Evolutionary conservation across 1,140 invertebrate genomes (phyloP), one percentile per base, ranked within the genome.

Genomic region (Ostrea denselamellosa): DNA sequence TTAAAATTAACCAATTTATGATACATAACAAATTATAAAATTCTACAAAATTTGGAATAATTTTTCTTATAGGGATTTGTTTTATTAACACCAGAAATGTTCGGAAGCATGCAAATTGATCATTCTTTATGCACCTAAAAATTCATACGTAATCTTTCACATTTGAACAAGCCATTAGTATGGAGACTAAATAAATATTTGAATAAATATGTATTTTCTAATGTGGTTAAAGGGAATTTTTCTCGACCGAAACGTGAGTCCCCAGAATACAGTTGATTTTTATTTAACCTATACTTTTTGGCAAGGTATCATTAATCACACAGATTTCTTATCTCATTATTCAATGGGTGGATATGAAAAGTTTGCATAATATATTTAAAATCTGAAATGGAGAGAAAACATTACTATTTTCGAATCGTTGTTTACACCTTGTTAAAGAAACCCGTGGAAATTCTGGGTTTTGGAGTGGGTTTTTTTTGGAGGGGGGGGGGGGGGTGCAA

Each of bases 131-230:
- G 68, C 68, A 77, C 68, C 68, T 77, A 28, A 77, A 77, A 77
- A 77, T 77, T 77, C 68, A 77, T 22, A 77, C 68, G 68, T 77
- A 77, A 77, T 77, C 68, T 77, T 77, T 77, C 68, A 77, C 68
- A 77, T 77, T 77, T 77, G 68, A 34, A 77, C 68, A 34, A 77
- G 68, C 17, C 22, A 77, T 77, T 77, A 25, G 14, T 34, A 77
- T 77, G 28, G 22, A 77, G 68, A 77, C 68, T 77, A 77, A 77
- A 77, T 77, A 77, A 77, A 77, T 77, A 77, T 77, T 14, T 77
- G 68, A 77, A 77, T 77, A 77, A 28, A 77, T 17, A 77, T 77
- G 68, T 77, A 44, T 77, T 77, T 77, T 77, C 56, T 77, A 7
- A 77, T 77, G 25, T 28, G 68, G 68, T 77, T 77, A 77, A 77